These are phyloP conservation scores for Drosophila lacteicornis DNA, from an alignment of 1,140 invertebrate genomes.

Conservation along the genomic window DNA sequence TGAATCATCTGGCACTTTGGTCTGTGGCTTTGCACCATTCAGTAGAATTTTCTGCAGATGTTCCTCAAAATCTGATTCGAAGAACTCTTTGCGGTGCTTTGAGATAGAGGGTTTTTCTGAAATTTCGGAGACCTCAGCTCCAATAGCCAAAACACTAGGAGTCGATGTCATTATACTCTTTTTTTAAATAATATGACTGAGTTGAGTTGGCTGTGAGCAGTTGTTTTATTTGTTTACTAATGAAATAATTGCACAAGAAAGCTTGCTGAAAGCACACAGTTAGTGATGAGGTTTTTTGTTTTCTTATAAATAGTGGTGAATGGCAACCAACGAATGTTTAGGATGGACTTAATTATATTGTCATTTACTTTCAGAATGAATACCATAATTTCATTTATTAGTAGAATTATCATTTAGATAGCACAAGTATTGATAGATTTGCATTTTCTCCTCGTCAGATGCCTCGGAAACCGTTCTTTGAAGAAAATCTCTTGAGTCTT, in stretches of 20 bases:
- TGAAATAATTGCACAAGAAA: not conserved
- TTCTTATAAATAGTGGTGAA: not conserved
- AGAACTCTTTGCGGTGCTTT: not conserved
- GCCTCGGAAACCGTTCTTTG: not conserved
- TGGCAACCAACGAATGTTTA: not conserved
- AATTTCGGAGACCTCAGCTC: not conserved
- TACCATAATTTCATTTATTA: not conserved
- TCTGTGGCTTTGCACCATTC: not conserved
- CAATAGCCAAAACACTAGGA: constrained; percentile 8
- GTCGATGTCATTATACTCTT: constrained; percentile 4
- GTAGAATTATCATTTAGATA: constrained; percentile 3
- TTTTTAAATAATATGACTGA: not conserved
- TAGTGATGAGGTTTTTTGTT: constrained; percentile 3
- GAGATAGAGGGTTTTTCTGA: not conserved
- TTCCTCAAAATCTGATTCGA: not conserved
- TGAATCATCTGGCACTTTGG: too few species aligned
- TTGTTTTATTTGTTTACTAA: not conserved
- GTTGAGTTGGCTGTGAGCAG: not conserved
- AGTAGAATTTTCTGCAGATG: constrained; percentile 18
- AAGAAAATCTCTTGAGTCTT: constrained; percentile 8
- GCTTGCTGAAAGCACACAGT: constrained; percentile 2
- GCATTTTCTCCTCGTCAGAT: not conserved
- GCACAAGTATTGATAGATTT: constrained; percentile 28
- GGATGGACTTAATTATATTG: not conserved
- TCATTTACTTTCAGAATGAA: not conserved